phyloP scores from a whole-genome alignment of 1,140 invertebrate species.

The Temnothorax curvispinosus region DNA sequence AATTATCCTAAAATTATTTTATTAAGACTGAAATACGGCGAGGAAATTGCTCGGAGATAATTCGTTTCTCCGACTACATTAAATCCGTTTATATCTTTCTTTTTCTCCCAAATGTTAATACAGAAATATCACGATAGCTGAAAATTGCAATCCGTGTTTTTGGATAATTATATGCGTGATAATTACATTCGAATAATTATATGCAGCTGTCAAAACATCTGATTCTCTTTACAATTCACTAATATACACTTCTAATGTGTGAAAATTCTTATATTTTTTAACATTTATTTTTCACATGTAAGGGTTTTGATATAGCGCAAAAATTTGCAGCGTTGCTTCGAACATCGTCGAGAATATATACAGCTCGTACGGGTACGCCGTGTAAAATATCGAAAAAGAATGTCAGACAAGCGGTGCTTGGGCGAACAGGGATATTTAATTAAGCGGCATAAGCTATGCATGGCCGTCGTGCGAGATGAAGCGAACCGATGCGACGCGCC shows the following conservation, averaged over 20 bases:
- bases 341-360: not conserved
- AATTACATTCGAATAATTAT: not conserved
- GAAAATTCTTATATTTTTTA: not conserved
- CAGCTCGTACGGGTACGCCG: too few relatives aligned
- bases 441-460: slow-evolving; percentile 52
- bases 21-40: not conserved
- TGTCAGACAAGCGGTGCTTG: not conserved
- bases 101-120: not conserved
- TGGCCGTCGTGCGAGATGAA: slow-evolving; percentile 35
- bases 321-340: not conserved
- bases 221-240: not conserved
- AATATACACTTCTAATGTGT: not conserved
- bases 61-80: slow-evolving; percentile 1
- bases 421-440: slow-evolving; percentile 50
- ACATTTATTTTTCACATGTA: not conserved
- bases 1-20: slow-evolving; percentile 26
- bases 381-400: slow-evolving; percentile 50
- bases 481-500: not conserved
- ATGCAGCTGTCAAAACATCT: not conserved
- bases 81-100: not conserved
- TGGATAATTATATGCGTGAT: not conserved
- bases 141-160: not conserved
- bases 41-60: not conserved
- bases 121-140: not conserved
- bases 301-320: not conserved